Evolutionary conservation across 2,888 invertebrate genomes (phyloP).

Genomic region (Patella pellucida): DNA sequence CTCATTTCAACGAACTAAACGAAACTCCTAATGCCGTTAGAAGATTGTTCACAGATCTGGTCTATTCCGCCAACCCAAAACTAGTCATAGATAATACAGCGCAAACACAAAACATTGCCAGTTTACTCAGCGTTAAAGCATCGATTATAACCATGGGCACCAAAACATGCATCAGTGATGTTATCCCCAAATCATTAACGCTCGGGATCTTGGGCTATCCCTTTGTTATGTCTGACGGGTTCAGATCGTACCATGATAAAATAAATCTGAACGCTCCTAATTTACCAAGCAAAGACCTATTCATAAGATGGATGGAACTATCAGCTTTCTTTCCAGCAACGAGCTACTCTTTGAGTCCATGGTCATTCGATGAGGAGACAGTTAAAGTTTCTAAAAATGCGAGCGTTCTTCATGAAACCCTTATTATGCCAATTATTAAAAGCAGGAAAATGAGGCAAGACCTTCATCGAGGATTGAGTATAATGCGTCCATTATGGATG

Average conservation of each 20-base stretch:
- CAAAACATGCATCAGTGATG: conserved; percentile 80
- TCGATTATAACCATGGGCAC: conserved; percentile 86
- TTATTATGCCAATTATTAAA: conserved; percentile 15
- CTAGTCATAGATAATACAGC: conserved; percentile 50
- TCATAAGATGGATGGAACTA: conserved; percentile 86
- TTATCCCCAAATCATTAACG: conserved; percentile 83
- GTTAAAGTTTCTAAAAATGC: conserved; percentile 34
- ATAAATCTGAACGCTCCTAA: conserved; percentile 5
- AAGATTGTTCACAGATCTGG: conserved; percentile 43
- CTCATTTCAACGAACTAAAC: conserved; percentile 39
- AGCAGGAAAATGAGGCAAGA: conserved; percentile 79
- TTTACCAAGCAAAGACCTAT: conserved; percentile 64
- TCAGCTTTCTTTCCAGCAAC: conserved; percentile 92
- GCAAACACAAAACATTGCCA: conserved; percentile 84
- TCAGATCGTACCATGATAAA: conserved; percentile 74
- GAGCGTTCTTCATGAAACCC: conserved; percentile 25
- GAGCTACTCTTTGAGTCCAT: conserved; percentile 89
- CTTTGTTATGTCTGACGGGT: conserved; percentile 91
- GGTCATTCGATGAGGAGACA: conserved; percentile 82
- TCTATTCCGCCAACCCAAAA: conserved; percentile 37
- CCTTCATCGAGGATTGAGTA: conserved; percentile 76
- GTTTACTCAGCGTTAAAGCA: conserved; percentile 83
- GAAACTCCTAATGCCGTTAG: conserved; percentile 39
- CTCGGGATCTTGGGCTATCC: conserved; percentile 84
- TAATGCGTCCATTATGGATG: conserved; percentile 62